A percentile compares a stretch with the other conserved stretches of the same genome.
phyloP scores from a whole-genome alignment of 2,113 vertebrate genomes.

The Clupea harengus region DNA sequence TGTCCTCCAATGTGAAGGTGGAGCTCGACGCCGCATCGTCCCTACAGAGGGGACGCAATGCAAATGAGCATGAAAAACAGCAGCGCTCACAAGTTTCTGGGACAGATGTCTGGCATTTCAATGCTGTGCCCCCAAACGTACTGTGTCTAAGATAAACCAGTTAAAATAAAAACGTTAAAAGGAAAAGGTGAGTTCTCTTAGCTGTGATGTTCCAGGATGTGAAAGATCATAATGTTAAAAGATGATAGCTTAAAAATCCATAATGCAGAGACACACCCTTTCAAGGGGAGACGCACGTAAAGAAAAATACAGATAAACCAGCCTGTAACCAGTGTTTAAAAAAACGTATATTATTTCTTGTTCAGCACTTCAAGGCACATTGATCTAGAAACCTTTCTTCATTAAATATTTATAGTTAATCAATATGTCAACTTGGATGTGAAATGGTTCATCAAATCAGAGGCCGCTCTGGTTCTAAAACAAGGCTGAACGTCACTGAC shows the following conservation, averaged over 20 bases:
- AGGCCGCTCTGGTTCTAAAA: not conserved
- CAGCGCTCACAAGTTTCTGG: not conserved
- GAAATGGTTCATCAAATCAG: not conserved
- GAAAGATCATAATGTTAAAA: not conserved
- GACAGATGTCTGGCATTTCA: not conserved
- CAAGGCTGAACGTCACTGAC: not conserved
- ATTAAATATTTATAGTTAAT: not conserved
- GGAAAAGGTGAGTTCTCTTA: not conserved
- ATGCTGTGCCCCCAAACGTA: not conserved
- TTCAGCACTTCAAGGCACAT: not conserved
- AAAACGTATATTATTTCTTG: not conserved
- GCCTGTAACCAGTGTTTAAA: not conserved
- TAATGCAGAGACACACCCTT: not conserved
- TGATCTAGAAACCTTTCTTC: not conserved
- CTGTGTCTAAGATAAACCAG: not conserved
- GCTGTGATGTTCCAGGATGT: not conserved
- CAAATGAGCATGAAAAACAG: constrained; percentile 14
- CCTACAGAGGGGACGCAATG: constrained; percentile 65
- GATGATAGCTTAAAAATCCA: not conserved
- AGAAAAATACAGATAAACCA: not conserved
- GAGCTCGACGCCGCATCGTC: constrained; percentile 84
- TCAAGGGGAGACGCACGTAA: not conserved
- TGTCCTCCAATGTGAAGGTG: constrained; percentile 90
- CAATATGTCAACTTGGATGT: not conserved
- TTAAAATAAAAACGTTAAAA: not conserved